Percentiles rank a stretch among this genome's conserved stretches.
Evolutionary conservation across 2,113 vertebrate species (phyloP).

Genomic region (Danio rerio): DNA sequence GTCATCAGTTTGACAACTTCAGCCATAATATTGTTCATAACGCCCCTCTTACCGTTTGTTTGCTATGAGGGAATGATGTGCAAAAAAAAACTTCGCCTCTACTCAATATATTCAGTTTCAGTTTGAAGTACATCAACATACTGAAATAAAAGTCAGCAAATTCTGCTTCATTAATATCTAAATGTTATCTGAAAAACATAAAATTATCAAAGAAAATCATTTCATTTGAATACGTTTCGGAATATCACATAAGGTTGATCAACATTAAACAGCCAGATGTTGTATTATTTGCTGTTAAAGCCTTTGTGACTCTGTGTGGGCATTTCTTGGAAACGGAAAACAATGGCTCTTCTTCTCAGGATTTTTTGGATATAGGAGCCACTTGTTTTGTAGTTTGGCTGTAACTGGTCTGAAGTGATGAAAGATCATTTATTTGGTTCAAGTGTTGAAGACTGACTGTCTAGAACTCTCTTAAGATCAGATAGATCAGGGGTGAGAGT

Average conservation of each 20-base stretch:
- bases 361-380: background rate
- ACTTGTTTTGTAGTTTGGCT: conserved; percentile 13
- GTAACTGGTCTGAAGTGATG: background rate
- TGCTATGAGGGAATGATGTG: too few species aligned
- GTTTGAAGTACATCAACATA: too few species aligned
- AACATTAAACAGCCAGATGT: background rate
- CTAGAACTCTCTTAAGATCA: conserved; percentile 18
- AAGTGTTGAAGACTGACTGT: conserved; percentile 20
- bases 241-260: background rate
- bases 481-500: conserved; percentile 11
- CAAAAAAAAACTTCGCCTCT: too few species aligned
- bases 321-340: conserved; percentile 16
- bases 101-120: too few species aligned
- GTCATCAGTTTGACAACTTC: too few species aligned
- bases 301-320: conserved; percentile 23
- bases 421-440: conserved; percentile 10
- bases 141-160: too few species aligned
- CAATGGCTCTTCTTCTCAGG: conserved; percentile 15
- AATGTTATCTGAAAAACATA: background rate
- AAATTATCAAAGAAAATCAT: background rate
- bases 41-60: too few species aligned
- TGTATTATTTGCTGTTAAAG: conserved; percentile 12
- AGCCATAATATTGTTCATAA: too few species aligned
- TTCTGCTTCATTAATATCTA: too few species aligned
- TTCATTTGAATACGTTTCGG: background rate